phyloP scores from a whole-genome alignment of 2,797 vertebrate species.

The Clarias fuscus region DNA sequence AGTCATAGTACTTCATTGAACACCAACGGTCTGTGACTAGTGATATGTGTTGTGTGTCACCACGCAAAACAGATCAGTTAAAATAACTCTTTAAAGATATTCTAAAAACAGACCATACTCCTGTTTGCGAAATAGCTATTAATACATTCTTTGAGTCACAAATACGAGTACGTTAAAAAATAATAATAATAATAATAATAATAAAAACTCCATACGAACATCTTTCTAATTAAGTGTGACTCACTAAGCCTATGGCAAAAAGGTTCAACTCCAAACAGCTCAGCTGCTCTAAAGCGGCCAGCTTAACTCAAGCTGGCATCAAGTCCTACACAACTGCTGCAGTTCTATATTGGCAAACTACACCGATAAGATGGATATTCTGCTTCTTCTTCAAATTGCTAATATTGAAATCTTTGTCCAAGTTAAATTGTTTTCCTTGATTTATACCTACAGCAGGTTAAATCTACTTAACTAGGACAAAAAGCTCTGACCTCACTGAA shows the following conservation, averaged over 20 bases:
- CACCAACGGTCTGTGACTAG: neutral
- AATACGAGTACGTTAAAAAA: constrained; percentile 27
- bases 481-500: constrained; percentile 39
- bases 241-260: constrained; percentile 45
- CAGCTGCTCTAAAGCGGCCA: constrained; percentile 26
- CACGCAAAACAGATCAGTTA: constrained; percentile 11
- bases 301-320: constrained; percentile 24
- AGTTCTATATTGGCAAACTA: neutral
- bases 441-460: constrained; percentile 34
- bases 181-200: constrained; percentile 25
- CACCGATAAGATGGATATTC: neutral
- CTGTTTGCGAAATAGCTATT: constrained; percentile 3
- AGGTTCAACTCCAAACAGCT: constrained; percentile 30
- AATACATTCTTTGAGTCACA: constrained; percentile 14
- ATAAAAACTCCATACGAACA: constrained; percentile 29
- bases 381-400: neutral
- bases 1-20: neutral
- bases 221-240: constrained; percentile 53
- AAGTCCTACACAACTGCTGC: neutral
- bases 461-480: constrained; percentile 41
- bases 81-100: neutral
- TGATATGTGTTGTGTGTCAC: neutral
- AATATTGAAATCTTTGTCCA: neutral
- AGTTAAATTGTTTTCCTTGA: constrained; percentile 12
- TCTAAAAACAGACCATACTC: neutral